Conservation (phyloP, 1,140 invertebrate genomes). For the Drosophila setifemur region DNA sequence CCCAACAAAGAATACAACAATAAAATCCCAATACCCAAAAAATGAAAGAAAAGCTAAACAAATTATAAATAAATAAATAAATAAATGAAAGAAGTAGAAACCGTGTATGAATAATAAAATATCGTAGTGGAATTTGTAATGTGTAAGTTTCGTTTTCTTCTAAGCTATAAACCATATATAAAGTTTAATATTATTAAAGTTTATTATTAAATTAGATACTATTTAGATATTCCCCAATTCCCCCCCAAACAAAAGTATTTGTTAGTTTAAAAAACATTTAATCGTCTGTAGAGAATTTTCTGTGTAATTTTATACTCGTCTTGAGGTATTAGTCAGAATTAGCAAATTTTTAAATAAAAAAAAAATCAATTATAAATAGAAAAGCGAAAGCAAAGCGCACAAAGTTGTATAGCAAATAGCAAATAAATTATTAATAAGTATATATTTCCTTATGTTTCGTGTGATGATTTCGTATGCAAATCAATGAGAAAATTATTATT, state of each 20-base stretch:
- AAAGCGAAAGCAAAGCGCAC: slow-evolving; percentile 39
- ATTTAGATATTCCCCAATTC: slow-evolving; percentile 13
- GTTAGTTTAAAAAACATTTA: slow-evolving; percentile 42
- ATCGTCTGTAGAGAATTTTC: slow-evolving; percentile 27
- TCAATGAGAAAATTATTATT: slow-evolving; percentile 64
- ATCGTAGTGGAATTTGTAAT: slow-evolving; percentile 70
- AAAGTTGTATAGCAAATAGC: slow-evolving; percentile 72
- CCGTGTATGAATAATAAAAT: slow-evolving; percentile 62
- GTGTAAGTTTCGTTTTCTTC: slow-evolving; percentile 58
- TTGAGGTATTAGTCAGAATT: slow-evolving; percentile 68
- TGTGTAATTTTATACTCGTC: slow-evolving; percentile 21
- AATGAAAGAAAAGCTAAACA: slow-evolving; percentile 18
- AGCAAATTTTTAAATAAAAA: slow-evolving; percentile 64
- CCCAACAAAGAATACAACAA: slow-evolving; percentile 15
- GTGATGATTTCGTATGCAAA: slow-evolving; percentile 63
- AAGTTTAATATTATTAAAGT: slow-evolving; percentile 20
- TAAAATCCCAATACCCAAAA: background rate
- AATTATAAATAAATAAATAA: slow-evolving; percentile 41
- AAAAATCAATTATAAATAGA: slow-evolving; percentile 19
- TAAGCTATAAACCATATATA: slow-evolving; percentile 53
- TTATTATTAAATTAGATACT: slow-evolving; percentile 21
- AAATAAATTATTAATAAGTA: slow-evolving; percentile 71
- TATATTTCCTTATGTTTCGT: slow-evolving; percentile 35
- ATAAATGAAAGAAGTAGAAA: slow-evolving; percentile 41
- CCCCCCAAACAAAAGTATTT: slow-evolving; percentile 43